Conservation (phyloP, 1,140 invertebrate species). For the Drosophila lacteicornis region DNA sequence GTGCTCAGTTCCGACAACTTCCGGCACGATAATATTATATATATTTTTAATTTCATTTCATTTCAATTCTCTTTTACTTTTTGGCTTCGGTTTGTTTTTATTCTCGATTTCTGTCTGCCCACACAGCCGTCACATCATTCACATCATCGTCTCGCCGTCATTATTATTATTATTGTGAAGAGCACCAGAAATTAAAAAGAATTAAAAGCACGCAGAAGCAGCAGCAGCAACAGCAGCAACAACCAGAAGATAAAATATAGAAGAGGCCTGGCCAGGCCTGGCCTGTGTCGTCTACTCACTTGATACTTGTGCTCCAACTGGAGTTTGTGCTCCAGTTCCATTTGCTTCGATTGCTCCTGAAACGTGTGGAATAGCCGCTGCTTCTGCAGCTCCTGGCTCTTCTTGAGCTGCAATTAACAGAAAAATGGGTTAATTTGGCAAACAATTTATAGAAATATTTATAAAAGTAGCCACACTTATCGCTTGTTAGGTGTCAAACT, state of each 20-base stretch:
- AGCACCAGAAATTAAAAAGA: slow-evolving; percentile 35
- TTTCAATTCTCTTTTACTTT: slow-evolving; percentile 41
- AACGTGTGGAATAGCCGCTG: slow-evolving; percentile 95
- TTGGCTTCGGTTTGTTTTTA: slow-evolving; percentile 34
- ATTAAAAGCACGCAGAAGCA: background rate
- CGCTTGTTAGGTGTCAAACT: background rate
- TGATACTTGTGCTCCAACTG: slow-evolving; percentile 94
- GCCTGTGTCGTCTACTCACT: slow-evolving; percentile 86
- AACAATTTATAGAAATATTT: background rate
- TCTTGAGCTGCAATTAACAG: slow-evolving; percentile 90
- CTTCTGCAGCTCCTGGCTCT: slow-evolving; percentile 95
- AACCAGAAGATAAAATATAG: slow-evolving; percentile 1
- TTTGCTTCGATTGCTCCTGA: slow-evolving; percentile 94
- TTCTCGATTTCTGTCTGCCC: slow-evolving; percentile 26
- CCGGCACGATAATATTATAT: slow-evolving; percentile 46
- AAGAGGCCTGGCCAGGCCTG: background rate
- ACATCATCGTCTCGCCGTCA: slow-evolving; percentile 17
- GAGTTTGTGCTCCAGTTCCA: slow-evolving; percentile 95
- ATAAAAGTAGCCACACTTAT: background rate
- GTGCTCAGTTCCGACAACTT: slow-evolving; percentile 40
- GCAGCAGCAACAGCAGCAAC: slow-evolving; percentile 20
- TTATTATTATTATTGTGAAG: slow-evolving; percentile 8
- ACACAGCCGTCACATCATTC: slow-evolving; percentile 24
- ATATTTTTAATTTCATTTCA: slow-evolving; percentile 36
- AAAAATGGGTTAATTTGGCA: background rate